Percentiles rank a stretch among this genome's conserved stretches.
These are phyloP conservation scores for Pheosia gnoma DNA, from an alignment of 2,888 invertebrate genomes.

Conservation along the genomic window DNA sequence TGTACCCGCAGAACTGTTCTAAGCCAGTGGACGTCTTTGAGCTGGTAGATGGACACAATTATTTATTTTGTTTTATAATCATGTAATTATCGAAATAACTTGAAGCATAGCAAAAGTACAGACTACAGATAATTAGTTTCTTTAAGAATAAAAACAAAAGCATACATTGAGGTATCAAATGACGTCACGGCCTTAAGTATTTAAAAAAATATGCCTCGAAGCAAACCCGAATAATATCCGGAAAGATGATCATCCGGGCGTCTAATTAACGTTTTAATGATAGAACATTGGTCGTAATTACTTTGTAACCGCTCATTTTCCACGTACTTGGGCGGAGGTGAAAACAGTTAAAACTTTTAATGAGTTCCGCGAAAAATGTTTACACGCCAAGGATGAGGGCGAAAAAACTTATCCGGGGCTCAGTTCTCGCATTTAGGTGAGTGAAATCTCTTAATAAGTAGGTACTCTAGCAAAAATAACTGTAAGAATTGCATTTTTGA, in stretches of 20 bases:
- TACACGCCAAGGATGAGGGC: conserved; percentile 46
- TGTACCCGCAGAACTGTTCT: too few species aligned
- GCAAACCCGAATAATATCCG: neutral
- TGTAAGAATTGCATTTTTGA: too few species aligned
- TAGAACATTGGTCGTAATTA: conserved; percentile 26
- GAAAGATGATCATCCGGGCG: neutral
- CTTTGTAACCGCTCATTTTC: conserved; percentile 33
- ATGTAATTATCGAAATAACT: too few species aligned
- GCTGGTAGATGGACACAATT: too few species aligned
- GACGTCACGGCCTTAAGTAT: neutral
- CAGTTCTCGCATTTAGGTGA: conserved; percentile 25
- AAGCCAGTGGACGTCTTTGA: too few species aligned
- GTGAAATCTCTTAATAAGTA: conserved; percentile 7
- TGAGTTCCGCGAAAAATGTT: conserved; percentile 56
- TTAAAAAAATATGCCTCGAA: neutral
- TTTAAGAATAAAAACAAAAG: too few species aligned
- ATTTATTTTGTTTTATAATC: too few species aligned
- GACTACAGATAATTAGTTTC: too few species aligned
- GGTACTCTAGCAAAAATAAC: too few species aligned
- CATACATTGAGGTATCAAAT: too few species aligned
- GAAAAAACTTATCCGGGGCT: conserved; percentile 28
- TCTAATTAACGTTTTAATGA: conserved; percentile 14
- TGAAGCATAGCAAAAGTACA: too few species aligned
- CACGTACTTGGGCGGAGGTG: conserved; percentile 36
- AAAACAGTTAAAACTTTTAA: conserved; percentile 64